Percentiles rank a stretch among this genome's conserved stretches.
Evolutionary conservation across 2,113 vertebrate species (phyloP).

Genomic region (Tylochromis polylepis): DNA sequence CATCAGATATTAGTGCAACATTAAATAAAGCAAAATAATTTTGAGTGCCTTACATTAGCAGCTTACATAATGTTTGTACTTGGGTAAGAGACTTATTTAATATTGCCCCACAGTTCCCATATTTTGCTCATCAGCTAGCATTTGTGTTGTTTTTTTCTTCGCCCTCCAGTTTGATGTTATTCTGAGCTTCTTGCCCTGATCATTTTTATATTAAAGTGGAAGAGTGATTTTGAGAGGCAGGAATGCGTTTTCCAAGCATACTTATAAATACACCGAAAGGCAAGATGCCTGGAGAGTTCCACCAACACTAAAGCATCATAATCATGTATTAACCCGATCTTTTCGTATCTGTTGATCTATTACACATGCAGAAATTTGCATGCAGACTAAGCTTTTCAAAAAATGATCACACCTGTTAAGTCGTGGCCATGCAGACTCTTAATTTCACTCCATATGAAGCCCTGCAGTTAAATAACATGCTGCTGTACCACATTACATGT

Average conservation of each 20-base stretch:
- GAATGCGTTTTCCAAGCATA: not conserved
- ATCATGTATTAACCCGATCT: not conserved
- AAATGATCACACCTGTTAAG: not conserved
- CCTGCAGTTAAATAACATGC: not conserved
- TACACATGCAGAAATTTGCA: not conserved
- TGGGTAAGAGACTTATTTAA: not conserved
- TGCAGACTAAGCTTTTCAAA: not conserved
- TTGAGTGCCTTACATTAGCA: not conserved
- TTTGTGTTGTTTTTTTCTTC: not conserved
- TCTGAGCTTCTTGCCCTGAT: not conserved
- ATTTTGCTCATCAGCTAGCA: not conserved
- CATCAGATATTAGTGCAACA: not conserved
- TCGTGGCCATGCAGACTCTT: not conserved
- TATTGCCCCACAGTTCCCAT: not conserved
- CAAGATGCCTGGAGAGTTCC: not conserved
- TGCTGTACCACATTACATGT: not conserved
- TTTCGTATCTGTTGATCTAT: fast-evolving
- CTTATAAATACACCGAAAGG: not conserved
- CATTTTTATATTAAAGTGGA: not conserved
- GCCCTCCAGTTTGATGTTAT: not conserved
- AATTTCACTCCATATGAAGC: not conserved
- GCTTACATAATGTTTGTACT: not conserved
- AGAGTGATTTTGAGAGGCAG: not conserved
- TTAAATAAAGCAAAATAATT: not conserved
- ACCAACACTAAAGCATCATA: not conserved